Conservation (phyloP, 1,140 invertebrate genomes). For the Leptonema lineaticorne region DNA sequence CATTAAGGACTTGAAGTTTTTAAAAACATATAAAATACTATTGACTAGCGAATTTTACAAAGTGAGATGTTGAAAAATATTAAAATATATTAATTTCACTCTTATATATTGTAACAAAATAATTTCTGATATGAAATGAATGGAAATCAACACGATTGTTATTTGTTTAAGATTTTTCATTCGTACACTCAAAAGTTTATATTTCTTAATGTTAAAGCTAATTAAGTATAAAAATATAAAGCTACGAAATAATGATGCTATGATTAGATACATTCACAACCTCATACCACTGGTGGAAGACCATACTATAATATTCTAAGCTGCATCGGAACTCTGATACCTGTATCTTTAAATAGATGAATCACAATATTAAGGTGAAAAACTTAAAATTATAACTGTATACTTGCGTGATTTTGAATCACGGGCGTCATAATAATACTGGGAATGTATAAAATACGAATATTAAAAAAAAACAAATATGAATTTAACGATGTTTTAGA, state of each 20-base stretch:
- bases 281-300: slow-evolving; percentile 20
- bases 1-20: no score
- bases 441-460: background rate
- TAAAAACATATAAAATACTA: no score
- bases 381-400: background rate
- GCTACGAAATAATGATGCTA: background rate
- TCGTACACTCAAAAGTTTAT: no score
- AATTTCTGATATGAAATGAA: no score
- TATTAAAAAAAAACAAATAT: background rate
- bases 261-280: slow-evolving; percentile 20
- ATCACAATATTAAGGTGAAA: background rate
- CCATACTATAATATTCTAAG: slow-evolving; percentile 4
- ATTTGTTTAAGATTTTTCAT: no score
- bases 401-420: background rate
- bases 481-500: background rate
- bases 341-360: background rate
- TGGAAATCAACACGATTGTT: no score
- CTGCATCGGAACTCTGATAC: no score
- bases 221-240: slow-evolving; percentile 23
- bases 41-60: no score
- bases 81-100: no score
- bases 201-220: no score
- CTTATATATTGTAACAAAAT: no score
- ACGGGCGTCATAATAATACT: background rate
- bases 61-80: no score